These are phyloP conservation scores for Trematomus loennbergii DNA, from an alignment of 2,113 vertebrate species.

Conservation along the genomic window DNA sequence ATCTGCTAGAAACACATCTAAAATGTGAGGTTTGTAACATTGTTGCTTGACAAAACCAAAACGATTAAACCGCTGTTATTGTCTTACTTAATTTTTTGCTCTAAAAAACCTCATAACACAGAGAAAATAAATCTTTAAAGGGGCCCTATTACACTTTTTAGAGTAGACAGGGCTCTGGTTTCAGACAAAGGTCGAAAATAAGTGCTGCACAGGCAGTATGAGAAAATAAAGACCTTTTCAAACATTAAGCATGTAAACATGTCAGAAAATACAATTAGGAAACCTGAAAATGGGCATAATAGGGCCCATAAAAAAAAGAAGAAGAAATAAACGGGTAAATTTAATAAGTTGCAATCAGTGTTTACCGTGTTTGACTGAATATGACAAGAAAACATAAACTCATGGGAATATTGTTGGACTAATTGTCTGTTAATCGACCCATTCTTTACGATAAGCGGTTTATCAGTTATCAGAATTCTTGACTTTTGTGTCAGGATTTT, in stretches of 20 bases:
- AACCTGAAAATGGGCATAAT: too few relatives aligned
- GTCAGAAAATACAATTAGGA: too few relatives aligned
- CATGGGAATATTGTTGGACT: neutral
- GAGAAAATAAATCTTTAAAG: neutral
- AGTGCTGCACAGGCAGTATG: too few relatives aligned
- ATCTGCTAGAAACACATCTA: neutral
- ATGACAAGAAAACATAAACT: neutral
- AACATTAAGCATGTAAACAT: too few relatives aligned
- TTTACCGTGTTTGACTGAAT: too few relatives aligned
- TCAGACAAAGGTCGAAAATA: too few relatives aligned
- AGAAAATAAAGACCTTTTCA: too few relatives aligned
- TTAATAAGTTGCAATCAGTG: neutral
- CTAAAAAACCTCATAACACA: neutral
- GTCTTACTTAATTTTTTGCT: neutral
- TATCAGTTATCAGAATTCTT: neutral
- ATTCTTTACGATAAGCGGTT: neutral
- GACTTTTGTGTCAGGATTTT: neutral
- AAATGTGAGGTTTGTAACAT: neutral
- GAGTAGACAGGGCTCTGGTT: too few relatives aligned
- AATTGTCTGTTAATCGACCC: neutral
- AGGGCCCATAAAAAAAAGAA: too few relatives aligned
- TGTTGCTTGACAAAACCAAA: neutral
- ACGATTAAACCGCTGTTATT: neutral
- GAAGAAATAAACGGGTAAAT: too few relatives aligned
- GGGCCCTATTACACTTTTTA: too few relatives aligned